Conservation (phyloP, 2,888 invertebrate species). For the Synergus laeviventris region DNA sequence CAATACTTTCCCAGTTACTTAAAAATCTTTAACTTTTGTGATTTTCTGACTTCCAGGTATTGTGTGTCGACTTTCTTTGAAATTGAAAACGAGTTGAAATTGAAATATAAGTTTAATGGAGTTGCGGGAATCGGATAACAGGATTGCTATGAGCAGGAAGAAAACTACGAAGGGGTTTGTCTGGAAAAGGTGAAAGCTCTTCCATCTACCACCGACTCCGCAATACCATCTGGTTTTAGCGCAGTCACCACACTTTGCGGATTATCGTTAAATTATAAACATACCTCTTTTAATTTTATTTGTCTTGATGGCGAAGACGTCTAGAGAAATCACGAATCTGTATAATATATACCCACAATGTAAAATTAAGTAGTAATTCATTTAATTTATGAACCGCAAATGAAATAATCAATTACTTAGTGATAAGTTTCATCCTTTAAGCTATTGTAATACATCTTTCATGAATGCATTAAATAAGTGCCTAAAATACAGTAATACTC, state of each 20-base stretch:
- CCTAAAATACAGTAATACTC: background rate
- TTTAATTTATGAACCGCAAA: constrained; percentile 13
- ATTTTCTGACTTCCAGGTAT: background rate
- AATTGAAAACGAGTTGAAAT: constrained; percentile 1
- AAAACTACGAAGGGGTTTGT: constrained; percentile 23
- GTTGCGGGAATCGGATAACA: constrained; percentile 23
- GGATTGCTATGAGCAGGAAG: constrained; percentile 25
- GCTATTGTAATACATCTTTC: background rate
- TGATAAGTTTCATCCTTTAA: background rate
- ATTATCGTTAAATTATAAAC: constrained; percentile 38
- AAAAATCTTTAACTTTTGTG: too few species aligned
- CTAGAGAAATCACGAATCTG: constrained; percentile 25
- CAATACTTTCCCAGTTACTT: too few species aligned
- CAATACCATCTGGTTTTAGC: constrained; percentile 19
- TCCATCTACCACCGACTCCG: constrained; percentile 15
- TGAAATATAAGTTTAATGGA: constrained; percentile 32
- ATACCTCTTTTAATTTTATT: constrained; percentile 27
- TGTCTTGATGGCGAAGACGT: constrained; percentile 20
- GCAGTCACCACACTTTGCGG: constrained; percentile 27
- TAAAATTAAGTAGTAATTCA: constrained; percentile 24
- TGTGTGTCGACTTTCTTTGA: background rate
- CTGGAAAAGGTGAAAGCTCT: constrained; percentile 26
- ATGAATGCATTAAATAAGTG: background rate
- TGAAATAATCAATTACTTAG: constrained; percentile 8
- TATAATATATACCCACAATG: background rate